These are phyloP conservation scores for Watersipora subatra DNA, from an alignment of 1,140 invertebrate genomes.

Conservation along the genomic window DNA sequence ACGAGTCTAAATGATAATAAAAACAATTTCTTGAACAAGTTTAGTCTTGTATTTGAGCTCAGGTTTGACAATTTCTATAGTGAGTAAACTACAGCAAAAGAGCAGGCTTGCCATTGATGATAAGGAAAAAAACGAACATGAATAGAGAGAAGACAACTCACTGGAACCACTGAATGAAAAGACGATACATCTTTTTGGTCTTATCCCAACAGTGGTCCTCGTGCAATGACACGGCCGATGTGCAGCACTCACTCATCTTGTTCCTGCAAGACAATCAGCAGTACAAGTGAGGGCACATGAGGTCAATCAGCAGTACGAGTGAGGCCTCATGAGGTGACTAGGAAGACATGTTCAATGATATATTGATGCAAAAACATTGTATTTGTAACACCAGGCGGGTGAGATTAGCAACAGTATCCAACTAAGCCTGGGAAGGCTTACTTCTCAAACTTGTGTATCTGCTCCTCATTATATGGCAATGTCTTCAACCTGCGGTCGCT, in stretches of 20 bases:
- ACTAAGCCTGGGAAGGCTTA: conserved; percentile 4
- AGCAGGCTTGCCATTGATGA: neutral
- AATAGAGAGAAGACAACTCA: neutral
- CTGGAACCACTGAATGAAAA: neutral
- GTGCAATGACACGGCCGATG: neutral
- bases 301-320: too few relatives aligned
- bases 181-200: neutral
- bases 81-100: too few relatives aligned
- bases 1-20: too few relatives aligned
- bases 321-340: too few relatives aligned
- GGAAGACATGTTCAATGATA: too few relatives aligned
- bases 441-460: conserved; percentile 21
- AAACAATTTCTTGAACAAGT: too few relatives aligned
- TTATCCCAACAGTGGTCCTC: conserved; percentile 1
- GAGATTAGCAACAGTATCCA: too few relatives aligned
- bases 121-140: neutral
- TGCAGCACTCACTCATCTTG: conserved; percentile 2
- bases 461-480: conserved; percentile 16
- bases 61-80: too few relatives aligned
- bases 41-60: too few relatives aligned
- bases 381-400: too few relatives aligned
- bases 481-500: conserved; percentile 10
- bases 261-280: neutral
- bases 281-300: neutral
- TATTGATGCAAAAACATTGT: too few relatives aligned